These are phyloP conservation scores for Rhamphomyia laevipes DNA, from an alignment of 2,888 invertebrate genomes.

Conservation along the genomic window DNA sequence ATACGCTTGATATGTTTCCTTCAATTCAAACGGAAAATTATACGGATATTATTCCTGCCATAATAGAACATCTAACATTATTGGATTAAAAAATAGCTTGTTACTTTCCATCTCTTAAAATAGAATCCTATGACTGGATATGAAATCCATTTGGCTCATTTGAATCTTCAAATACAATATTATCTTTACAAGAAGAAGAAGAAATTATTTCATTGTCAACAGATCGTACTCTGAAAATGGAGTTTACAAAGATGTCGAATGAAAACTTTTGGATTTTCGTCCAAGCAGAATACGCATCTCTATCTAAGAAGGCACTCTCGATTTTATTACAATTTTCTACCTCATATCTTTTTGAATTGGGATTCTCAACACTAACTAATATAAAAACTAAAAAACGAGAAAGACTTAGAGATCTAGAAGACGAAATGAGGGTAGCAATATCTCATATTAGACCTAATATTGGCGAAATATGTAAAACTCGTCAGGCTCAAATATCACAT, in stretches of 20 bases:
- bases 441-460: too few species aligned
- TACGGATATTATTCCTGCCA: background rate
- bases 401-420: background rate
- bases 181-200: background rate
- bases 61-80: background rate
- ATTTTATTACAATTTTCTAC: background rate
- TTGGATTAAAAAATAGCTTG: background rate
- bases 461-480: background rate
- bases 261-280: too few species aligned
- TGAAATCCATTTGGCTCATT: background rate
- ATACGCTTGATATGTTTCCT: background rate
- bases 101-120: background rate
- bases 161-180: background rate
- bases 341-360: conserved; percentile 1
- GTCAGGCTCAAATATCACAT: background rate
- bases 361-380: background rate
- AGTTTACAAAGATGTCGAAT: too few species aligned
- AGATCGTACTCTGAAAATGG: background rate
- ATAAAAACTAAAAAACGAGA: background rate
- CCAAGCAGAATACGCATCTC: too few species aligned
- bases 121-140: conserved; percentile 1
- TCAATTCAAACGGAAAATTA: background rate
- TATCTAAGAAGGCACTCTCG: too few species aligned
- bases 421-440: too few species aligned
- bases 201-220: background rate